phyloP scores from a whole-genome alignment of 2,113 vertebrate genomes.

The Fulmarus glacialis region DNA sequence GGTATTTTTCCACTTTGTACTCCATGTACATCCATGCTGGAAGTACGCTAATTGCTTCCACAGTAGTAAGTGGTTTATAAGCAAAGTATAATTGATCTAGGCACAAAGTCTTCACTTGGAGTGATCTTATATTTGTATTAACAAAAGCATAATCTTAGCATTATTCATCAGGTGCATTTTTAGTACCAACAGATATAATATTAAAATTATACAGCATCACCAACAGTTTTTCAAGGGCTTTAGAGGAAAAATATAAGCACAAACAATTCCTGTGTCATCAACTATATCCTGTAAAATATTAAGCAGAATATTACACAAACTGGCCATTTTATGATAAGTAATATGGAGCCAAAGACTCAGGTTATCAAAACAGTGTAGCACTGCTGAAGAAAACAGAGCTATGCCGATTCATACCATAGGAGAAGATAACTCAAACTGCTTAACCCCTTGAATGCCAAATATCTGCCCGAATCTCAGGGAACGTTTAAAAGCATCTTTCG shows the following conservation, averaged over 20 bases:
- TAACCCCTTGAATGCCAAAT: constrained; percentile 10
- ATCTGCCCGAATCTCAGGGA: neutral
- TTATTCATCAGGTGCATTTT: constrained; percentile 33
- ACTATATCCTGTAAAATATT: constrained; percentile 41
- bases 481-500: neutral
- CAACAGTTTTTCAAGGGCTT: constrained; percentile 19
- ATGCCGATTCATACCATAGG: neutral
- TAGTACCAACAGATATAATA: constrained; percentile 45
- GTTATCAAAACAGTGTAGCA: neutral
- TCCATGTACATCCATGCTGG: neutral
- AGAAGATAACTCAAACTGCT: neutral
- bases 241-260: constrained; percentile 19
- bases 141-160: constrained; percentile 35
- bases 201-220: constrained; percentile 48
- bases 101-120: constrained; percentile 20
- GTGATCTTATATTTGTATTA: neutral
- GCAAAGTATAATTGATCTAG: neutral
- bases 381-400: neutral
- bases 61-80: constrained; percentile 30
- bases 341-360: neutral
- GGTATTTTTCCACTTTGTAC: neutral
- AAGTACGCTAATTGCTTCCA: constrained; percentile 9
- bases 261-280: constrained; percentile 14
- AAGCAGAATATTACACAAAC: constrained; percentile 24
- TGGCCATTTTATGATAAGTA: constrained; percentile 6